A percentile compares a stretch with the other conserved stretches of the same genome.
phyloP scores from a whole-genome alignment of 1,140 invertebrate species.

The Hylaeus anthracinus region DNA sequence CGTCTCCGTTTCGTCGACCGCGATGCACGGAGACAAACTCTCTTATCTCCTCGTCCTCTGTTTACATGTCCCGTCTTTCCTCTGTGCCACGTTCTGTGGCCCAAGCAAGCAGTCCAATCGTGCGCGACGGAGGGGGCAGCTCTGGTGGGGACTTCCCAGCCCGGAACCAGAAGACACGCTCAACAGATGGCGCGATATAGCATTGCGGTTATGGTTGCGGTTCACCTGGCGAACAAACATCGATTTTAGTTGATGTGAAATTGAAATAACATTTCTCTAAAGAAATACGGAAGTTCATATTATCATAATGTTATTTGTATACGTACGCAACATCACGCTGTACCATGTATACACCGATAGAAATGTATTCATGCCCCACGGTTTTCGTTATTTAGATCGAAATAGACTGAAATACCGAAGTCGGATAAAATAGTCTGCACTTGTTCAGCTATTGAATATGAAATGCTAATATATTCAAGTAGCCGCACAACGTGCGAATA shows the following conservation, averaged over 20 bases:
- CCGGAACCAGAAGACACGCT: slow-evolving; percentile 30
- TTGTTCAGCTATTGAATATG: no score
- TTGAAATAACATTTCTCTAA: no score
- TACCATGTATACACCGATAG: no score
- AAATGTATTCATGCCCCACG: no score
- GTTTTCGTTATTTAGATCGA: no score
- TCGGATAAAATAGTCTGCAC: no score
- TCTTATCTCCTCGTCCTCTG: slow-evolving; percentile 51
- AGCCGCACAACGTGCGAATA: no score
- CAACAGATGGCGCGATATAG: slow-evolving; percentile 24
- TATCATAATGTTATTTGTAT: no score
- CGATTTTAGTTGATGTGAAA: neutral
- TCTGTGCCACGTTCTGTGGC: slow-evolving; percentile 11
- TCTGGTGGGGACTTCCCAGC: slow-evolving; percentile 35
- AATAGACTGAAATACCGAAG: no score
- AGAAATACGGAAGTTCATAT: no score
- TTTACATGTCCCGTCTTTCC: slow-evolving; percentile 47
- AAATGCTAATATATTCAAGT: no score
- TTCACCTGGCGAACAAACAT: neutral
- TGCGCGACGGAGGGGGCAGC: slow-evolving; percentile 39
- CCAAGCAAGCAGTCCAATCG: slow-evolving; percentile 3
- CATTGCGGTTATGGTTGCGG: neutral
- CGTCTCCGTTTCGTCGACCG: slow-evolving; percentile 15
- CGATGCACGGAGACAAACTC: slow-evolving; percentile 35
- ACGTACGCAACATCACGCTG: no score